Base-by-base conservation (phyloP, 1,140 invertebrate species). In the Neodiprion lecontei region DNA sequence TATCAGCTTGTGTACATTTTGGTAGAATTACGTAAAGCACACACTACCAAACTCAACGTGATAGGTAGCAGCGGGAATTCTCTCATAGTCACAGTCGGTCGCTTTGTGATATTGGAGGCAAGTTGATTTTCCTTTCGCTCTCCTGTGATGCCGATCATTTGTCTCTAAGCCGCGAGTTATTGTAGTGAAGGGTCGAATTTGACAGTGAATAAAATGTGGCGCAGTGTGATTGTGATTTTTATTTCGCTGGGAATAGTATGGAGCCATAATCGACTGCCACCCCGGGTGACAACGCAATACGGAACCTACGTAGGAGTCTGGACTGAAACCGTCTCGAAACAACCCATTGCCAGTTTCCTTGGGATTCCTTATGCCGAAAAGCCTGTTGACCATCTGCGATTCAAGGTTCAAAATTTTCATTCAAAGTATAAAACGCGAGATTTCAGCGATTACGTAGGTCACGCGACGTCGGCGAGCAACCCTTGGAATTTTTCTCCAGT, bases 301-400 rank as follows among this genome's bases (percentile, higher is more conserved):
- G 87, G 87, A 0, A 9, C 7, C 0, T 7, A 88, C 1, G 67
- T 71, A 3, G 87, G 87, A 2, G 76, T 82, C 50, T 85, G 82
- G 85, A 71, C 74, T 0, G 73, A 69, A 21, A 85, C 79, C 0
- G 8, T 49, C 0, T 74, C 72, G 11, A 74, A 77, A 9, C 9
- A 66, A 48, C 70, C 78, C 0, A 53, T 85, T 9, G 82, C 80
- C 0, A 76, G 78, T 11, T 88, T 83, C 77, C 78, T 86, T 7
- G 86, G 86, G 0, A 74, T 88, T 11, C 86, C 87, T 0, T 88
- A 85, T 12, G 86, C 86, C 11, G 61, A 80, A 69, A 82, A 86
- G 7, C 87, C 87, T 0, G 1, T 84, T 0, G 82, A 79, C 0
- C 66, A 77, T 1, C 75, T 87, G 0, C 78, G 87, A 49, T 87